phyloP scores from a whole-genome alignment of 1,140 invertebrate species.

The Apolygus lucorum region DNA sequence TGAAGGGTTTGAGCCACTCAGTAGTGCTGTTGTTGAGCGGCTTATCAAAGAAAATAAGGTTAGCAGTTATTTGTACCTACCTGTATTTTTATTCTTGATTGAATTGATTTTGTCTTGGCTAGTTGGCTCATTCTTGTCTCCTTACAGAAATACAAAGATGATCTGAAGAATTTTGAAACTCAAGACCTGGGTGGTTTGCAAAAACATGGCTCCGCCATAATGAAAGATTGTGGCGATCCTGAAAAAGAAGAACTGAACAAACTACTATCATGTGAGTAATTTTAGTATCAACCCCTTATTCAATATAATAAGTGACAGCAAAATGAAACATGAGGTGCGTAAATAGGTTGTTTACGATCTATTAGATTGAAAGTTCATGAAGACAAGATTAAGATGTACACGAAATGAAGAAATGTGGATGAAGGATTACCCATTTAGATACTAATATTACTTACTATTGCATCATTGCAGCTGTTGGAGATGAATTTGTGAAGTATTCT shows the following conservation, averaged over 20 bases:
- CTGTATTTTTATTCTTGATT: too few species aligned
- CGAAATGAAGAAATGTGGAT: too few species aligned
- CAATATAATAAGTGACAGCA: too few species aligned
- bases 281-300: too few species aligned
- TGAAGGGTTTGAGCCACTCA: constrained; percentile 26
- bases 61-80: too few species aligned
- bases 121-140: constrained; percentile 24
- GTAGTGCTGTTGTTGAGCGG: constrained; percentile 51
- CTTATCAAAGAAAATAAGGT: constrained; percentile 31
- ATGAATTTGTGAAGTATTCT: constrained; percentile 26
- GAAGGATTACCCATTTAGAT: too few species aligned
- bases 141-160: constrained; percentile 51
- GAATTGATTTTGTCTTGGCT: not conserved
- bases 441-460: too few species aligned
- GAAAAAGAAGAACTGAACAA: constrained; percentile 56
- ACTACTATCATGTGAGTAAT: constrained; percentile 47
- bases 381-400: too few species aligned
- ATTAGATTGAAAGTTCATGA: too few species aligned
- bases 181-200: constrained; percentile 59
- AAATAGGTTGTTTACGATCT: too few species aligned
- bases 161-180: constrained; percentile 70
- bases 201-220: constrained; percentile 61
- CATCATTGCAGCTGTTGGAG: too few species aligned
- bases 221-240: constrained; percentile 67
- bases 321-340: too few species aligned